Evolutionary conservation across 1,140 invertebrate genomes (phyloP).

Genomic region (Euborellia annulipes): DNA sequence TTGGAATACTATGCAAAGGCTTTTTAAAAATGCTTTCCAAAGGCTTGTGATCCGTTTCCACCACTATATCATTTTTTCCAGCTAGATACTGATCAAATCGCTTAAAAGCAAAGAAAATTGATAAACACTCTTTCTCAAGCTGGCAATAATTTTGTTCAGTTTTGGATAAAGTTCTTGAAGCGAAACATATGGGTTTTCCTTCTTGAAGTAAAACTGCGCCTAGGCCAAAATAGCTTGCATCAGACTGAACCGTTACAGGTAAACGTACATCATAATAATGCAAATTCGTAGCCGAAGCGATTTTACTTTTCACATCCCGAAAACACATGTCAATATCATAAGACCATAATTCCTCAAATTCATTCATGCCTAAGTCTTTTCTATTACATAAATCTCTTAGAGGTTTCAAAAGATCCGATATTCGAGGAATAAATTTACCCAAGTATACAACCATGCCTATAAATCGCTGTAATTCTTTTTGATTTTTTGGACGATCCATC

Average conservation of each 20-base stretch:
- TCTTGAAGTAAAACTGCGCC: slow-evolving; percentile 14
- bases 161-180: slow-evolving; percentile 14
- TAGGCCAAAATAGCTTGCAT: slow-evolving; percentile 4
- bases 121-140: slow-evolving; percentile 15
- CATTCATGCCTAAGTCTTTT: too few species aligned
- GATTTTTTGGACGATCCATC: too few species aligned
- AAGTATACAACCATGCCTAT: too few species aligned
- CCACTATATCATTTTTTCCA: slow-evolving; percentile 19
- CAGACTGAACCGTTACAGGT: slow-evolving; percentile 8
- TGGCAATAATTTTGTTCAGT: slow-evolving; percentile 16
- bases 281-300: too few species aligned
- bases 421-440: too few species aligned
- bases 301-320: too few species aligned
- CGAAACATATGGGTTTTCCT: slow-evolving; percentile 24
- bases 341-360: too few species aligned
- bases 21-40: slow-evolving; percentile 25
- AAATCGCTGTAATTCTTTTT: too few species aligned
- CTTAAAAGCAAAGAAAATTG: slow-evolving; percentile 15
- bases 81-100: slow-evolving; percentile 17
- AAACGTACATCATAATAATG: too few species aligned
- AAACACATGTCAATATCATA: too few species aligned
- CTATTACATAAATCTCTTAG: too few species aligned
- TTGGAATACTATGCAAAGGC: slow-evolving; percentile 22
- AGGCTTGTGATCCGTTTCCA: slow-evolving; percentile 28
- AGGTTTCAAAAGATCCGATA: too few species aligned